These are phyloP conservation scores for Atherinosoma microstoma DNA, from an alignment of 2,797 vertebrate species.

Conservation along the genomic window DNA sequence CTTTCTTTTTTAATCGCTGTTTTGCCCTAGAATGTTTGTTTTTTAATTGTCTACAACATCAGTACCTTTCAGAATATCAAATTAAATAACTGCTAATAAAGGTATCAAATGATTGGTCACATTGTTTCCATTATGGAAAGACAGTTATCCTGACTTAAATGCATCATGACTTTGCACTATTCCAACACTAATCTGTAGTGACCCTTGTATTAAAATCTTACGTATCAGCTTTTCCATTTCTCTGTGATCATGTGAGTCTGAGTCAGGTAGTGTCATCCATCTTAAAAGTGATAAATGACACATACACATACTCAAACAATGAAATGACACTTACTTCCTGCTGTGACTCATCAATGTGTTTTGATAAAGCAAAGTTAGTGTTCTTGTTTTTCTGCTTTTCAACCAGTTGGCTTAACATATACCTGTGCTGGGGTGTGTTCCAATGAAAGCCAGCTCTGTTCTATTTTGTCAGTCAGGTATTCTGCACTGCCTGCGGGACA, in stretches of 20 bases:
- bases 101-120: not conserved
- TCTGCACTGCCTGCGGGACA: not conserved
- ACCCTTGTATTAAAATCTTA: slow-evolving; percentile 36
- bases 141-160: not conserved
- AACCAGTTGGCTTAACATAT: slow-evolving; percentile 11
- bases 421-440: slow-evolving; percentile 21
- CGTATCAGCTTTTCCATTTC: slow-evolving; percentile 59
- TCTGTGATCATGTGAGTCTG: slow-evolving; percentile 37
- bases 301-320: slow-evolving; percentile 44
- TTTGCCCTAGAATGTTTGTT: not conserved
- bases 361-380: slow-evolving; percentile 14
- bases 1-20: too few species aligned
- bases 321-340: slow-evolving; percentile 30
- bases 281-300: slow-evolving; percentile 37
- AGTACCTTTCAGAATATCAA: not conserved
- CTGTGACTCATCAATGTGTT: slow-evolving; percentile 30
- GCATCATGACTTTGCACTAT: slow-evolving; percentile 27
- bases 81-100: not conserved
- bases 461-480: slow-evolving; percentile 25
- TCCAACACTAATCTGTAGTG: slow-evolving; percentile 3
- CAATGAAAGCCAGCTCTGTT: slow-evolving; percentile 7
- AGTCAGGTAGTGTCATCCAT: slow-evolving; percentile 47
- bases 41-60: not conserved
- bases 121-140: slow-evolving; percentile 53
- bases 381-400: not conserved